Base-by-base conservation (phyloP, 2,113 vertebrate genomes). In the Nannobrachium achirus region DNA sequence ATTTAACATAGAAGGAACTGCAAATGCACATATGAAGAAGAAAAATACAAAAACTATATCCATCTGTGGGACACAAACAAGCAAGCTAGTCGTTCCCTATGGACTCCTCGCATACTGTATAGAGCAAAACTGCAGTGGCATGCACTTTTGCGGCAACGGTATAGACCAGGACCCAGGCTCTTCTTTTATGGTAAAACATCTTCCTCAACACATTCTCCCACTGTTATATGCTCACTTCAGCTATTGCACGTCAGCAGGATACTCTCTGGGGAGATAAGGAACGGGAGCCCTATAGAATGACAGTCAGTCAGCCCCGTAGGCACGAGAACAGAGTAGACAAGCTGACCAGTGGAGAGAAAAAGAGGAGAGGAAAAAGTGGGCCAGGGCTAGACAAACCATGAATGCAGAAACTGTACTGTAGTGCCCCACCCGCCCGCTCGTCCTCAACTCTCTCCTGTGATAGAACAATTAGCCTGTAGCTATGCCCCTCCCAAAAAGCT, bases 191-290 rank as follows among this genome's bases (percentile, higher is more conserved):
- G 57, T 58, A 69, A 70, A 84, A 83, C 83, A 80, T 83, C 78
- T 89, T 63, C 78, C 78, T 80, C 76, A 76, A 79, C 77, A 75
- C 58, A 50, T 77, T 79, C 66, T 33, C 25, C 25, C 25, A 50
- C 69, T 79, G 81, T 82, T 79, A 79, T 56, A 60, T 71, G 82
- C 78, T 60, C 70, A 79, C 68, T 82, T 86, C 86, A 81, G 83
- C 83, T 71, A 49, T 25, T 69, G 68, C 86, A 78, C 83, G 86
- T 82, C 80, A 87, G 84, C 48, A 57, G 72, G 69, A 76, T 82
- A 63, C 66, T 79, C 82, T 81, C 79, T 56, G 49, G 79, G 70
- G 86, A 81, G 83, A 82, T 87, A 72, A 81, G 64, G 66, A 58
- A 60, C 63, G 59, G 77, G 74, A 77, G 58, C 77, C 70, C 81